Base-by-base conservation (phyloP, 1,140 invertebrate genomes). In the Psilanteris sp. region DNA sequence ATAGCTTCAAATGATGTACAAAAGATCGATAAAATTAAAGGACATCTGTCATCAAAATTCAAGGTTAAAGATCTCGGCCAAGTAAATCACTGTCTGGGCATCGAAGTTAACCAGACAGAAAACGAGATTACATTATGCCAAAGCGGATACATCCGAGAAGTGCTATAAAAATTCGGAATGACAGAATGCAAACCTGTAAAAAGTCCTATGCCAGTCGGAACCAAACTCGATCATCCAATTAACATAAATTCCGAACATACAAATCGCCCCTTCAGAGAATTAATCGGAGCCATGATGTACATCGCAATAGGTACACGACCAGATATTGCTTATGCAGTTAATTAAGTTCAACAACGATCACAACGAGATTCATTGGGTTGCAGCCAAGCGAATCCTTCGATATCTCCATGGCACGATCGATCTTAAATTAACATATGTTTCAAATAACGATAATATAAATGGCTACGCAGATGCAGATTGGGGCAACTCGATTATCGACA, bases 201-300 rank as follows among this genome's bases (percentile, higher is more conserved):
- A 1, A 29, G 41, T 0, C 55, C 43, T 8, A 10, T 59, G 0
- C 37, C 34, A 1, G 0, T 31, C 1, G 44, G 44, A 11, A 48
- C 27, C 2, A 32, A 20, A 9, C 9, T 48, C 11, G 29, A 20
- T 20, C 18, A 20, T 5, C 2, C 5, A 2, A 20, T 5, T n/a
- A n/a, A n/a, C n/a, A 20, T 20, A 2, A 20, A 2, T 3, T 20
- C 18, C 18, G 5, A 2, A 20, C 2, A 20, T 3, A 5, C 2
- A 20, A 5, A 20, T 3, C 5, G 5, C 10, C 16, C 41, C n/a
- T 87, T 78, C 37, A 73, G 73, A 10, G 59, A 85, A 14, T 13
- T 83, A n/a, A 77, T 87, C 15, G 84, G 83, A 4, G 41, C 75
- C 6, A 50, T 89, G 4, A 71, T 86, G 54, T 88, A 87, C n/a